These are phyloP conservation scores for Montipora capitata DNA, from an alignment of 92 coral and sea anemone species.

Conservation along the genomic window DNA sequence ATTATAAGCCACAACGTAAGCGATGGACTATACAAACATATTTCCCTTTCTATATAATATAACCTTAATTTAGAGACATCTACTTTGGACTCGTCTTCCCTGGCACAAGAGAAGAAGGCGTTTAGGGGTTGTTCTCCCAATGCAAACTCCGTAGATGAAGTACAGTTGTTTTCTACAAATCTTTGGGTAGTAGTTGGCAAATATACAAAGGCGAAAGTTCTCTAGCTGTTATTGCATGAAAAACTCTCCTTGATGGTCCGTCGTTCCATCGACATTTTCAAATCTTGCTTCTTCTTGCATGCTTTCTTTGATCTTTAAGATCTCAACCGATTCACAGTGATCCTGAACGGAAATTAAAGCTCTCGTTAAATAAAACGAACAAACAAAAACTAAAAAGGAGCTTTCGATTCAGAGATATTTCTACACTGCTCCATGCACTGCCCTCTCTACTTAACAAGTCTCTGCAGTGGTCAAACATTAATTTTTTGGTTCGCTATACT, in stretches of 20 bases:
- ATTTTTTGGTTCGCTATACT: too few species aligned
- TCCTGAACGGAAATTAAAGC: slow-evolving; percentile 46
- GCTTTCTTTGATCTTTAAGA: slow-evolving; percentile 91
- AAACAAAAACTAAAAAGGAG: too few species aligned
- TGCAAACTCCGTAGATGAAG: background rate
- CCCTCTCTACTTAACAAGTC: too few species aligned
- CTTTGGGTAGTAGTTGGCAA: slow-evolving; percentile 19
- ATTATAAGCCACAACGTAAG: slow-evolving; percentile 20
- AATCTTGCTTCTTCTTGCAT: slow-evolving; percentile 96
- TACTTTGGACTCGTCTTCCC: slow-evolving; percentile 11
- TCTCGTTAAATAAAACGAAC: background rate
- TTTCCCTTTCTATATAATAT: slow-evolving; percentile 52
- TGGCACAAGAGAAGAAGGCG: slow-evolving; percentile 27
- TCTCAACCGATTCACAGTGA: slow-evolving; percentile 94
- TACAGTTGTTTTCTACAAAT: slow-evolving; percentile 39
- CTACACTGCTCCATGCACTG: too few species aligned
- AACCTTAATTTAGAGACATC: slow-evolving; percentile 48
- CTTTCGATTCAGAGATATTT: too few species aligned
- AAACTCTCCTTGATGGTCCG: slow-evolving; percentile 85
- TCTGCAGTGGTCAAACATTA: too few species aligned
- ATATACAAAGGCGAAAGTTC: slow-evolving; percentile 26
- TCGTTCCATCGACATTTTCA: slow-evolving; percentile 78
- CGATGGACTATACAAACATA: slow-evolving; percentile 56
- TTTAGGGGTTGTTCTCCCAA: slow-evolving; percentile 29
- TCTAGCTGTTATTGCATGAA: slow-evolving; percentile 75